Base-by-base conservation (phyloP, 2,888 invertebrate species). In the Allolobophora icterica region DNA sequence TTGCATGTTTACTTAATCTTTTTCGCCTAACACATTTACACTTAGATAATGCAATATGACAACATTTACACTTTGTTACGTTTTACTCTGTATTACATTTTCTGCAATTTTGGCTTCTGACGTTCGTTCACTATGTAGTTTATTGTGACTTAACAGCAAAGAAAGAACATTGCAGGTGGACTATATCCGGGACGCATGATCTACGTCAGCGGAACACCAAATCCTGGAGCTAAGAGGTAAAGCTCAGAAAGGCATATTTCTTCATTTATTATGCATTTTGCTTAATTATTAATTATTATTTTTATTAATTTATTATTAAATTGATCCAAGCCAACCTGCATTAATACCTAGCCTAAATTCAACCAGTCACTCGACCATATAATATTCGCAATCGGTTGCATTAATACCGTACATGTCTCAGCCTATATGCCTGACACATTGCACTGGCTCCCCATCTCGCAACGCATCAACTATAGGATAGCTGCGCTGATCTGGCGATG, bases 141-240 rank as follows among this genome's bases (percentile, higher is more conserved):
- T 30, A n/a, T n/a, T 0, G n/a, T 17, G n/a, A 71, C 1, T 90
- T 87, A 87, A 38, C 40, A 34, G 21, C 84, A 83, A 34, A 30
- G 30, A 8, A 84, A 30, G 87, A 90, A 90, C 84, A 90, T 90
- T 40, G 87, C 90, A 8, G 90, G 90, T 30, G 90, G 90, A 40
- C 38, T 90, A 38, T 21, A 40, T 8, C 90, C 90, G 19, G 90
- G 90, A 34, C 38, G 87, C 21, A 90, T 90, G 40, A 90, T 90
- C 87, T 90, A 90, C 90, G 35, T 90, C 90, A 90, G 40, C 34
- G 90, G 40, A 40, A 90, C 90, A 30, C 90, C 90, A 33, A 90
- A 40, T n/a, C 84, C 90, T 40, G 84, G 38, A 40, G 90, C 87
- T 33, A 35, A 30, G 33, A 84, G 84, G 90, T 90, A 90, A 0